phyloP scores from a whole-genome alignment of 2,888 invertebrate species.

The Rhabditoides inermis region DNA sequence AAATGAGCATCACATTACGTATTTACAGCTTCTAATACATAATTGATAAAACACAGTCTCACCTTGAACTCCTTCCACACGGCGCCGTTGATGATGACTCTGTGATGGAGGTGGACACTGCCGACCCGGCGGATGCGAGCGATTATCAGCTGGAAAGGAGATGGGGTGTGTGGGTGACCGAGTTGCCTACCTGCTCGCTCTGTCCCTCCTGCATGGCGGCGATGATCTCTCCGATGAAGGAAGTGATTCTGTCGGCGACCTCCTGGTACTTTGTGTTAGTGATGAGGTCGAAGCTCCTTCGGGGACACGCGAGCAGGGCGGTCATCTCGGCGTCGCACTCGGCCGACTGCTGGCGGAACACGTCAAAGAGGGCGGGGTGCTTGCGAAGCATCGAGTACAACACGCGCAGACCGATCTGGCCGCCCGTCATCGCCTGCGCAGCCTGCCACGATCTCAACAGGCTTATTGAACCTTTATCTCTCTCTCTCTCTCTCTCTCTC shows the following conservation, averaged over 20 bases:
- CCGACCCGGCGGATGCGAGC: conserved; percentile 34
- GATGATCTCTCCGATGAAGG: conserved; percentile 37
- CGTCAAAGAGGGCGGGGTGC: conserved; percentile 33
- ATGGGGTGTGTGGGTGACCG: neutral
- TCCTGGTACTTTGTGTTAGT: conserved; percentile 30
- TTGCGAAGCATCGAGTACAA: conserved; percentile 41
- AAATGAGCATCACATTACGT: too few relatives aligned
- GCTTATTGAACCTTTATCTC: too few relatives aligned
- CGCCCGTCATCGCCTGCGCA: conserved; percentile 32
- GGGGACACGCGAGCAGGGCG: conserved; percentile 16
- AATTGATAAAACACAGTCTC: conserved; percentile 2
- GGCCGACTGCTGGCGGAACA: conserved; percentile 18
- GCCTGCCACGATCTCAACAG: conserved; percentile 35
- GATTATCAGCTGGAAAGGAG: neutral
- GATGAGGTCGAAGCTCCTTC: conserved; percentile 26
- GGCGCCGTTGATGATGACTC: conserved; percentile 32
- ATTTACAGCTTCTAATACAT: neutral
- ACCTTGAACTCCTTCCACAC: conserved; percentile 46
- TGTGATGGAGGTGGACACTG: conserved; percentile 37
- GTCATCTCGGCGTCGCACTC: conserved; percentile 20
- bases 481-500: too few relatives aligned
- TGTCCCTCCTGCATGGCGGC: conserved; percentile 28
- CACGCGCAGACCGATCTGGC: conserved; percentile 38
- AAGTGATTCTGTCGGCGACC: conserved; percentile 36
- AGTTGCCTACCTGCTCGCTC: conserved; percentile 24